Percentiles rank a stretch among this genome's conserved stretches.
Evolutionary conservation across 2,888 invertebrate species (phyloP).

Genomic region (Drosophila melanosoma): DNA sequence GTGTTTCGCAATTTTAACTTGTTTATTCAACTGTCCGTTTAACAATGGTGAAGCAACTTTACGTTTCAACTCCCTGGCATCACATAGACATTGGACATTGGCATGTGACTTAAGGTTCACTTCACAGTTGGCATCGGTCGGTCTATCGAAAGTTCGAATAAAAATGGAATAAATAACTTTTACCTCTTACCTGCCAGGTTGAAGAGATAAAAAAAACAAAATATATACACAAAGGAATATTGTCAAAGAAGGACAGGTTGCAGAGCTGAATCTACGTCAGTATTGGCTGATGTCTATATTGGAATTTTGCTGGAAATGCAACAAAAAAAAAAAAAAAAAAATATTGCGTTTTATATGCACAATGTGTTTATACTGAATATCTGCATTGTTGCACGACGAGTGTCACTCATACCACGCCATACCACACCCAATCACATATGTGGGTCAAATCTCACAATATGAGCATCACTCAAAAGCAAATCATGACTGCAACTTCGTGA

Average conservation of each 20-base stretch:
- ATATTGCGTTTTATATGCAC: constrained; percentile 47
- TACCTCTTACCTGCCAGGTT: background rate
- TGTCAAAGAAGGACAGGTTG: constrained; percentile 8
- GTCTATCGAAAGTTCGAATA: background rate
- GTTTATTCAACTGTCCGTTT: background rate
- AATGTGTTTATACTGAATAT: constrained; percentile 54
- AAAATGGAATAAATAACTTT: background rate
- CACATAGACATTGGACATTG: background rate
- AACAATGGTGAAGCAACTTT: background rate
- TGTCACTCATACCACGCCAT: constrained; percentile 2
- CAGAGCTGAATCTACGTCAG: constrained; percentile 18
- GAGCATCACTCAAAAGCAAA: constrained; percentile 60
- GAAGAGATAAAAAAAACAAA: background rate
- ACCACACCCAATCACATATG: constrained; percentile 34
- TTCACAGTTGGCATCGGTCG: background rate
- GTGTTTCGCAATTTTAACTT: background rate
- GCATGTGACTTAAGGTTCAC: background rate
- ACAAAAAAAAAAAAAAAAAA: constrained; percentile 20
- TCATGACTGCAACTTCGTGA: constrained; percentile 51
- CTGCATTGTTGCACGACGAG: constrained; percentile 47
- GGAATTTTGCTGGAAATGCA: constrained; percentile 42
- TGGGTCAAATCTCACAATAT: constrained; percentile 57
- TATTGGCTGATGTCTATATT: constrained; percentile 36
- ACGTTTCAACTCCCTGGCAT: background rate
- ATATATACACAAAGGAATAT: constrained; percentile 5